phyloP scores from a whole-genome alignment of 2,888 invertebrate species.

The Mantis religiosa region DNA sequence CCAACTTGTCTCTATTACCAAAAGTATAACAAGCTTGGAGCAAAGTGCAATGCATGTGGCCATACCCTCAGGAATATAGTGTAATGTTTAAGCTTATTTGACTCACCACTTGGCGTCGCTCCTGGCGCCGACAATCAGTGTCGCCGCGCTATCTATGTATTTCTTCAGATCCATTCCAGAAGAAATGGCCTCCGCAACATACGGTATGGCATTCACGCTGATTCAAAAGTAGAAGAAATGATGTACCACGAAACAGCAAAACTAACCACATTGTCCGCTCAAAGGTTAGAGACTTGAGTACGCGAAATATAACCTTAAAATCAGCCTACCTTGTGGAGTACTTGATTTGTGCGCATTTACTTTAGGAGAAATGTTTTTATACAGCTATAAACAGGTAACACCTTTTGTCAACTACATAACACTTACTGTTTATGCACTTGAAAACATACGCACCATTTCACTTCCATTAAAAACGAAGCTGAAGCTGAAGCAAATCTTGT shows the following conservation, averaged over 20 bases:
- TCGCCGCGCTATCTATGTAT: conserved; percentile 9
- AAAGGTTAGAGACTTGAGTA: not conserved
- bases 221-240: not conserved
- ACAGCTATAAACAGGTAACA: too few species aligned
- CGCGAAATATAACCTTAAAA: not conserved
- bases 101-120: conserved; percentile 17
- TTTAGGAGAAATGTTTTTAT: too few species aligned
- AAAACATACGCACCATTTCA: too few species aligned
- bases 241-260: not conserved
- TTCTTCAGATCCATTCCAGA: conserved; percentile 24
- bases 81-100: not conserved
- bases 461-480: not conserved
- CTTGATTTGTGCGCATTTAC: too few species aligned
- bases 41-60: too few species aligned
- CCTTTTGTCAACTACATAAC: too few species aligned
- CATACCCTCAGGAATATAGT: too few species aligned
- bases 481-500: not conserved
- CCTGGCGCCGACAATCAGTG: not conserved
- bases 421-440: too few species aligned
- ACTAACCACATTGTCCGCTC: not conserved
- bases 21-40: too few species aligned
- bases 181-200: not conserved
- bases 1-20: too few species aligned
- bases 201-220: not conserved
- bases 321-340: not conserved